Evolutionary conservation across 1,140 invertebrate species (phyloP), one percentile per base, ranked within the genome.

Genomic region (Dendroctonus valens): DNA sequence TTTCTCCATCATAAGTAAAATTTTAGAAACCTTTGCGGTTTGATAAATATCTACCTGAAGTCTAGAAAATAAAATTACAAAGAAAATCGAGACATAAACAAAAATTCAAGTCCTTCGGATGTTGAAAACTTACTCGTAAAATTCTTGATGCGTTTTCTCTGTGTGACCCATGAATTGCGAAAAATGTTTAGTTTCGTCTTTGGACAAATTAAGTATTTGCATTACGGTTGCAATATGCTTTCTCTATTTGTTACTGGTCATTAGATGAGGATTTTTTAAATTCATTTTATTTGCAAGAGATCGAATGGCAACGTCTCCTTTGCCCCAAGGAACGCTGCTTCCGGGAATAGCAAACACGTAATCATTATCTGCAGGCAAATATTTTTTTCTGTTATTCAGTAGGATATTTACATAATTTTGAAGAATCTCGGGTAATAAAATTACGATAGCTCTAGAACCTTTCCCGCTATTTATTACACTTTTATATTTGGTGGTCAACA

Each of bases 11-110:
- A 52, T 26, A 9, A 74, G 37, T 15, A 74, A 42, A 9, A 73
- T 12, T 68, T 74, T 74, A 4, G 66, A 70, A 6, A 74, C 66
- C 60, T 72, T 72, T 5, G 69, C 69, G 2, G 71, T 72, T 62
- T 72, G 69, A 42, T 70, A 72, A 37, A 72, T 57, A 52, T 72
- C 67, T 26, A 65, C 59, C 48, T 69, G 71, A 5, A 72, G 51
- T 58, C 69, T 69, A 58, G 41, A 65, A 38, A 55, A 7, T 54
- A 7, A 54, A 54, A 6, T 38, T 54, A 26, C 12, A 7, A 7
- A 54, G 39, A 54, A 26, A 6, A 7, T 26, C 7, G 6, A 39
- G 7, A 7, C 12, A 38, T 8, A 5, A 54, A 54, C 37, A 42
- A 37, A 46, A 41, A 26, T 11, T 3, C 3, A 42, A 58, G 9